Base-by-base conservation (phyloP, 2,888 invertebrate genomes). In the Dasysyrphus albostriatus region DNA sequence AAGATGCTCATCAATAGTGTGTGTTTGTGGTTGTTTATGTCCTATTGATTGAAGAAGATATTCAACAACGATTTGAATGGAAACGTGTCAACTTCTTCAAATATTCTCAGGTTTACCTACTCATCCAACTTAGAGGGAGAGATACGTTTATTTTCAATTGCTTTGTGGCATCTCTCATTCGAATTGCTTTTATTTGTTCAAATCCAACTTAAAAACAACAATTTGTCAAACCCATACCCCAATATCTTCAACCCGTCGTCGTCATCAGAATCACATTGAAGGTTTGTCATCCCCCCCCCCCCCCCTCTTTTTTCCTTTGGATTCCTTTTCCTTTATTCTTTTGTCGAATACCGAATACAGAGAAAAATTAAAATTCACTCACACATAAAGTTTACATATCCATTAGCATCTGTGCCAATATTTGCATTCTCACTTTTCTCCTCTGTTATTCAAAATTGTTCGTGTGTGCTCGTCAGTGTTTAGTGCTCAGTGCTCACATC, bases 391-490 rank as follows among this genome's bases (percentile, higher is more conserved):
- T 63, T 73, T 58, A 39, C 56, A 47, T 65, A 58, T 12, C 73
- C 79, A 73, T 79, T 58, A 73, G 73, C 49, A 49, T 67, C 73
- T 61, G 49, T 74, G 56, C 58, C 74, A 80, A 80, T 67, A 74
- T 74, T 80, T 74, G 79, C 74, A 74, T 74, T 37, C 58, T 74
- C 65, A 80, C 65, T 73, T 73, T 67, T 14, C n/a, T n/a, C 0
- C 12, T 37, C 14, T 37, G n/a, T 54, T 54, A 39, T 51, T 37
- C 51, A 37, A 51, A 69, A 39, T 54, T 61, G 24, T 37, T 51
- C 9, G 16, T 44, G 29, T 63, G 44, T 16, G 16, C n/a, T 47
- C 8, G 12, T 12, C n/a, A 24, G 39, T 19, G 12, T 34, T 1
- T 12, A 7, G 4, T 34, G n/a, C 39, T 39, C 59, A 58, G 10